Evolutionary conservation across 2,113 vertebrate species (phyloP).

Genomic region (Bubo blakistoni): DNA sequence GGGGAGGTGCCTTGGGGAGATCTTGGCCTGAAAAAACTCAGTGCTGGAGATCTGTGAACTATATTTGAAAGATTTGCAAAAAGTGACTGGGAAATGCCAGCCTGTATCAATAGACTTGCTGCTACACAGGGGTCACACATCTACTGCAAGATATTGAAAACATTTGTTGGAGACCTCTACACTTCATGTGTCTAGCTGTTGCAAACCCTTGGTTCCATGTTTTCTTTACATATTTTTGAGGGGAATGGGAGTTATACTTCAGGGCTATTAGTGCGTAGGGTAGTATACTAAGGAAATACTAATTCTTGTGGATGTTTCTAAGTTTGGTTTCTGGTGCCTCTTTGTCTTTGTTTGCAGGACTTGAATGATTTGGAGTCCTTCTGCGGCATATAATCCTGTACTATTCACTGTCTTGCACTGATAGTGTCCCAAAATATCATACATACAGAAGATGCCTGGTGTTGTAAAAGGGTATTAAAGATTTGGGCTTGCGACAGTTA

Average conservation of each 20-base stretch:
- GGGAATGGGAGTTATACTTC: neutral
- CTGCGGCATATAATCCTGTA: fast-evolving
- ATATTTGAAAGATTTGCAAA: neutral
- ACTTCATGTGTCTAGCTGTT: neutral
- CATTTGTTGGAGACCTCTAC: neutral
- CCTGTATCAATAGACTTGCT: neutral
- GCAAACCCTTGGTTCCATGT: neutral
- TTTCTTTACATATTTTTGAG: neutral
- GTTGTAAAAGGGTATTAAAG: neutral
- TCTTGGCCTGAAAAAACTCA: neutral
- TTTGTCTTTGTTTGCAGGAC: neutral
- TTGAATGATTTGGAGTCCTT: neutral
- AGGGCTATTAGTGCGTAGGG: neutral
- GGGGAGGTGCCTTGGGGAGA: neutral
- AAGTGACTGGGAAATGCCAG: neutral
- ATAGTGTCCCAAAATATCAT: neutral
- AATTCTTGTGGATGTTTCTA: neutral
- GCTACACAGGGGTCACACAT: neutral
- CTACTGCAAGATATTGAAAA: neutral
- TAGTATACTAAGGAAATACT: neutral
- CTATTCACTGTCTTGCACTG: neutral
- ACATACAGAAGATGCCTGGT: neutral
- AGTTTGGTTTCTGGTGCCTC: neutral
- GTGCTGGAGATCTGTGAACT: neutral
- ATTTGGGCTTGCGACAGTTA: neutral